phyloP scores from a whole-genome alignment of 1,140 invertebrate species.

The Eciton burchellii region DNA sequence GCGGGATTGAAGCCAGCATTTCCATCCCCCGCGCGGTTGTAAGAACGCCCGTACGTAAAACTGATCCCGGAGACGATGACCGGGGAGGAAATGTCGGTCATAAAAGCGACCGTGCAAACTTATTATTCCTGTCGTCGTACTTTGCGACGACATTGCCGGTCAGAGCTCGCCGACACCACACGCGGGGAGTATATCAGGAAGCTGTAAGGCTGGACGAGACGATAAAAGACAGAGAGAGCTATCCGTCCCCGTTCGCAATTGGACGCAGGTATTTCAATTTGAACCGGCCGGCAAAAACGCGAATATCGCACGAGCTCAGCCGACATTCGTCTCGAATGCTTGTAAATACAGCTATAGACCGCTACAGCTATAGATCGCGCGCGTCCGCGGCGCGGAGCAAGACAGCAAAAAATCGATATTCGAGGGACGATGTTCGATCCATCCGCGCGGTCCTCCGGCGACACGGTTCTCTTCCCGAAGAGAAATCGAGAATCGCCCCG shows the following conservation, averaged over 20 bases:
- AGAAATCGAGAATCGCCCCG: conserved; percentile 24
- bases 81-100: background rate
- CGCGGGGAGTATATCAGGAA: background rate
- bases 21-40: background rate
- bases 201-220: background rate
- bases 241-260: no score
- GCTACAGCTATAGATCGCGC: no score
- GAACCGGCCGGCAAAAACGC: background rate
- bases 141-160: background rate
- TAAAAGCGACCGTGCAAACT: conserved; percentile 31
- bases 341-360: conserved; percentile 40
- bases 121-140: conserved; percentile 36
- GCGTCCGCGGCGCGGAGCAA: no score
- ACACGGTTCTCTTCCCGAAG: background rate
- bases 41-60: conserved; percentile 26
- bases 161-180: background rate
- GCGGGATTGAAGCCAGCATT: conserved; percentile 36
- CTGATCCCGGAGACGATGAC: conserved; percentile 39
- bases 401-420: background rate
- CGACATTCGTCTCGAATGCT: conserved; percentile 9
- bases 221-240: background rate
- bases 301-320: background rate
- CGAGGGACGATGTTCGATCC: background rate
- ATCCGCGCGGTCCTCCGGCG: background rate
- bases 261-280: conserved; percentile 40